Evolutionary conservation across 2,888 invertebrate genomes (phyloP).

Genomic region (Chrysodeixis includens): DNA sequence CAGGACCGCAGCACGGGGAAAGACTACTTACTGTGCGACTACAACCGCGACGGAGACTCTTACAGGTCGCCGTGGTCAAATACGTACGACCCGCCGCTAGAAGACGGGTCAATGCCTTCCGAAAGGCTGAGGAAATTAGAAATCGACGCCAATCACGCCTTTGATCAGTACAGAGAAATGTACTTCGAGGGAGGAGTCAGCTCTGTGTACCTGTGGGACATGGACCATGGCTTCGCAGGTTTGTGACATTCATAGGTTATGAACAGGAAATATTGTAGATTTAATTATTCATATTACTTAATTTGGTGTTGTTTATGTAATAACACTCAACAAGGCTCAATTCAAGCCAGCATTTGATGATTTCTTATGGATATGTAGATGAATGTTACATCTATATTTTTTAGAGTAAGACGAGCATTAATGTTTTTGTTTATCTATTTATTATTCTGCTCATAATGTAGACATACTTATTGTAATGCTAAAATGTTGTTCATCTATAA

Average conservation of each 20-base stretch:
- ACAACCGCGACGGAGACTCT: slow-evolving; percentile 99
- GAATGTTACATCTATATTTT: too few species aligned
- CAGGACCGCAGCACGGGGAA: slow-evolving; percentile 98
- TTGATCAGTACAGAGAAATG: slow-evolving; percentile 99
- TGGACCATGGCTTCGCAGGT: slow-evolving; percentile 99
- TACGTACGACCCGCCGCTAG: slow-evolving; percentile 98
- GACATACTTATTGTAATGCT: too few species aligned
- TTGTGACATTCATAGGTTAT: slow-evolving; percentile 34
- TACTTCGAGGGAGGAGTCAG: slow-evolving; percentile 99
- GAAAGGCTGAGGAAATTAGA: slow-evolving; percentile 98
- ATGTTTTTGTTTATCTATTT: too few species aligned
- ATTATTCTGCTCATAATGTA: too few species aligned
- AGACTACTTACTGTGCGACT: slow-evolving; percentile 99
- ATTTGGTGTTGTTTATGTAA: neutral
- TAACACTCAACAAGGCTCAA: neutral
- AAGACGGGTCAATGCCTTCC: slow-evolving; percentile 99
- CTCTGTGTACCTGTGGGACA: slow-evolving; percentile 99
- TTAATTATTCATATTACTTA: neutral
- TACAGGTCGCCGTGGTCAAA: slow-evolving; percentile 99
- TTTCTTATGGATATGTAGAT: too few species aligned
- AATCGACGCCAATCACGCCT: slow-evolving; percentile 99
- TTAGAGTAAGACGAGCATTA: too few species aligned
- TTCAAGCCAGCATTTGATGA: neutral
- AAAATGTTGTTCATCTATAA: too few species aligned
- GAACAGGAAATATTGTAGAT: neutral